A percentile compares a stretch with the other conserved stretches of the same genome.
phyloP scores from a whole-genome alignment of 2,888 invertebrate genomes.

The Stictocephala bisonia region DNA sequence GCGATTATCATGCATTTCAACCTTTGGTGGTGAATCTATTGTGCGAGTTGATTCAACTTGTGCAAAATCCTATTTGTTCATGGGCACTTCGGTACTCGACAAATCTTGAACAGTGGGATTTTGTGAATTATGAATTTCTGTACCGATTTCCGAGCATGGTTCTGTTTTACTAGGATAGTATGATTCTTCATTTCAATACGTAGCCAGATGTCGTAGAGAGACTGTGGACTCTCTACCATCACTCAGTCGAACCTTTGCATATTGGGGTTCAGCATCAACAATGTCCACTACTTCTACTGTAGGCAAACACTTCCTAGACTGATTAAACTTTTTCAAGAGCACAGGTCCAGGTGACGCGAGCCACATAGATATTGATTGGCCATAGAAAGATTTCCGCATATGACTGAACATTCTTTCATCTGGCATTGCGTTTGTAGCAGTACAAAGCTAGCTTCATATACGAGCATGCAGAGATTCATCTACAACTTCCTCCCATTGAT shows the following conservation, averaged over 20 bases:
- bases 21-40: no score
- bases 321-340: constrained; percentile 34
- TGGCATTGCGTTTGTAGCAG: constrained; percentile 36
- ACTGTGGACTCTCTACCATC: constrained; percentile 52
- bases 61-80: no score
- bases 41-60: no score
- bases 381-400: constrained; percentile 42
- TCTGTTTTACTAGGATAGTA: no score
- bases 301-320: constrained; percentile 51
- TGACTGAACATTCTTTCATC: constrained; percentile 34
- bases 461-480: neutral
- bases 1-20: no score
- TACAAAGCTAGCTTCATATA: constrained; percentile 30
- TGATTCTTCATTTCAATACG: no score
- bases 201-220: constrained; percentile 51
- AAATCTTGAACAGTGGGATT: no score
- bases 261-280: constrained; percentile 51
- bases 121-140: no score
- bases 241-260: constrained; percentile 45
- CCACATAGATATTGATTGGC: constrained; percentile 49
- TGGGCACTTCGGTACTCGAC: no score
- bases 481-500: constrained; percentile 43
- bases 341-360: constrained; percentile 47
- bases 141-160: no score
- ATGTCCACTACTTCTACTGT: constrained; percentile 54